phyloP scores from a whole-genome alignment of 2,113 vertebrate genomes.

The Phylloscopus whistleri region DNA sequence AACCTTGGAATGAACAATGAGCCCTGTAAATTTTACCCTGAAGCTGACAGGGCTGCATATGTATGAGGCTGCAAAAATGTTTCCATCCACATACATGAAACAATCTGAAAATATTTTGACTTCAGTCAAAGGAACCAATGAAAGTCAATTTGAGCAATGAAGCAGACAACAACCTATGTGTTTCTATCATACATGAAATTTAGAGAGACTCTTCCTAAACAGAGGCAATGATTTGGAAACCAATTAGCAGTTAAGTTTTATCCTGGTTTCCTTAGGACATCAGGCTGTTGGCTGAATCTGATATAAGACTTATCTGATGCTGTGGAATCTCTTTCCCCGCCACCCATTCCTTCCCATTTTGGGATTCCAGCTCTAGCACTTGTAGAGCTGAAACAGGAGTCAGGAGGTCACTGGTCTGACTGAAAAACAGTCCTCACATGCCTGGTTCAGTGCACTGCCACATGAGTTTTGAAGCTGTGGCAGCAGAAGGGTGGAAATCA shows the following conservation, averaged over 20 bases:
- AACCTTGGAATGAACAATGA: conserved; percentile 9
- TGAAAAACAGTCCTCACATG: not conserved
- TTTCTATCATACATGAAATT: not conserved
- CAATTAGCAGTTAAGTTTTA: conserved; percentile 23
- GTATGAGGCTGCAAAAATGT: not conserved
- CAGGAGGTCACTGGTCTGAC: not conserved
- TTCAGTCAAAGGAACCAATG: not conserved
- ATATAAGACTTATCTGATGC: not conserved
- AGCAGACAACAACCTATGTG: not conserved
- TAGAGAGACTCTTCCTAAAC: not conserved
- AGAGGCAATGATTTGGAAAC: not conserved
- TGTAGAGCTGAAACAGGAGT: not conserved
- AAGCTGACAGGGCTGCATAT: conserved; percentile 4
- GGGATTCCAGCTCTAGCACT: not conserved
- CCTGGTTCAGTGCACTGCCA: not conserved
- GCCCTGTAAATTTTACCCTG: not conserved
- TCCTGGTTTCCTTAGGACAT: not conserved
- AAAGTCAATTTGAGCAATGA: not conserved
- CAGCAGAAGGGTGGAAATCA: not conserved
- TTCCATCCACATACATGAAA: not conserved
- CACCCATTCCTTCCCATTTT: not conserved
- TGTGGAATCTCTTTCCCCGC: not conserved
- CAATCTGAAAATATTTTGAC: not conserved
- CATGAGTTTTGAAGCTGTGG: not conserved
- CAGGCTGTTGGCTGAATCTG: not conserved